Base-by-base conservation (phyloP, 2,888 invertebrate species). In the Sisyra nigra region DNA sequence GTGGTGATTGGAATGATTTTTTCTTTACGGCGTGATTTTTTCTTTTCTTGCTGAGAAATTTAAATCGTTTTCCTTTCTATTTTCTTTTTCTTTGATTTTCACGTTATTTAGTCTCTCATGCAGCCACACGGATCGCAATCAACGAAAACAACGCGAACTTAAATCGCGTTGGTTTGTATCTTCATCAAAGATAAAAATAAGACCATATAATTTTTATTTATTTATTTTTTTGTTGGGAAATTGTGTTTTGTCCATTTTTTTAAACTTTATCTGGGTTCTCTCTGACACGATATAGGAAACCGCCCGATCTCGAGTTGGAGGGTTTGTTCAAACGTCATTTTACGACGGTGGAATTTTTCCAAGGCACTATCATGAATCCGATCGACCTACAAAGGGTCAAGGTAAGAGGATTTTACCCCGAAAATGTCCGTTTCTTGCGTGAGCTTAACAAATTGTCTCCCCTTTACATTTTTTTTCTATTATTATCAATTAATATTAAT, bases 341-440 rank as follows among this genome's bases (percentile, higher is more conserved):
- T 78, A 99, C 98, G 61, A 98, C 97, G 67, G 98, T 96, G 74
- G 93, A 94, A 76, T 99, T 98, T 83, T 98, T 98, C 83, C 97
- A 97, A 78, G 98, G 98, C 69, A 94, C 96, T 72, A 98, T 98
- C 69, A 99, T 99, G 98, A 98, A 97, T 76, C 94, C 97, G 66
- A 94, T 97, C 73, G 98, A 99, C 75, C 86, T 99, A 57, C 93
- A 96, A 69, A 80, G 98, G 79, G 97, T 98, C 65, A 97, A 97
- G 89, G 92, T 92, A 84, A 86, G 84, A 73, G 14, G 18, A 18
- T 14, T 34, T 34, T 34, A 15, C 15, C 13, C 15, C 13, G 34
- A 34, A 34, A 8, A 24, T 24, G 24, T 24, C 24, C 24, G 24
- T 5, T 24, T 24, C 3, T 24, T 24, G 24, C 24, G 24, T 24